phyloP scores from a whole-genome alignment of 2,888 invertebrate species.

The Temnothorax rugatulus region DNA sequence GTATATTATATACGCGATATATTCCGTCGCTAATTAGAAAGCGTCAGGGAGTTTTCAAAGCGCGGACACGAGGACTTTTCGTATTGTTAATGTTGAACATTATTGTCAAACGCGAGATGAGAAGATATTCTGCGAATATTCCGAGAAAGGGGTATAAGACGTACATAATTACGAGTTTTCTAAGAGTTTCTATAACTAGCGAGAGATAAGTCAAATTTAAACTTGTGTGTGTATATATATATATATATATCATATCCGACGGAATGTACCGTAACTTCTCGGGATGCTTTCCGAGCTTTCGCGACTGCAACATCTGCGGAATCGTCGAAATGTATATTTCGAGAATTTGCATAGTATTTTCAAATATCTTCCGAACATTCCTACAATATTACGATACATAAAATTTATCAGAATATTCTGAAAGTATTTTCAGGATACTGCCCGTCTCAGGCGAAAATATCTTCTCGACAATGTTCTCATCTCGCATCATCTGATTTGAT shows the following conservation, averaged over 20 bases:
- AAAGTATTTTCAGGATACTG: slow-evolving; percentile 18
- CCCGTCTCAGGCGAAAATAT: neutral
- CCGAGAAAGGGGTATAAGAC: neutral
- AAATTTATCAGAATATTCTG: neutral
- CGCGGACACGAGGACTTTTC: slow-evolving; percentile 57
- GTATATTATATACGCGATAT: slow-evolving; percentile 24
- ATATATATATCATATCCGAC: neutral
- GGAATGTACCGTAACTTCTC: slow-evolving; percentile 2
- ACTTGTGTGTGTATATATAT: neutral
- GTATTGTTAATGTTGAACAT: neutral
- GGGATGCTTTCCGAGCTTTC: slow-evolving; percentile 7
- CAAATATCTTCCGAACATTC: neutral
- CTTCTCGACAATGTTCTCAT: slow-evolving; percentile 12
- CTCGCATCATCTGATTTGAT: neutral
- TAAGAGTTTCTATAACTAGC: slow-evolving; percentile 9
- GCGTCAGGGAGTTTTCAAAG: slow-evolving; percentile 45
- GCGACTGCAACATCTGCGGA: neutral
- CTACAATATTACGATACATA: slow-evolving; percentile 4
- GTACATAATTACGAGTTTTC: neutral
- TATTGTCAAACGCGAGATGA: neutral
- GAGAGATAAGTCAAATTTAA: slow-evolving; percentile 12
- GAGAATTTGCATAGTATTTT: slow-evolving; percentile 4
- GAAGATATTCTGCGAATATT: slow-evolving; percentile 19
- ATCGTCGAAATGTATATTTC: slow-evolving; percentile 3
- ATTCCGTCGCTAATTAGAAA: slow-evolving; percentile 52